Evolutionary conservation across 2,113 vertebrate genomes (phyloP), one percentile per base, ranked within the genome.

Genomic region (Monopterus albus): DNA sequence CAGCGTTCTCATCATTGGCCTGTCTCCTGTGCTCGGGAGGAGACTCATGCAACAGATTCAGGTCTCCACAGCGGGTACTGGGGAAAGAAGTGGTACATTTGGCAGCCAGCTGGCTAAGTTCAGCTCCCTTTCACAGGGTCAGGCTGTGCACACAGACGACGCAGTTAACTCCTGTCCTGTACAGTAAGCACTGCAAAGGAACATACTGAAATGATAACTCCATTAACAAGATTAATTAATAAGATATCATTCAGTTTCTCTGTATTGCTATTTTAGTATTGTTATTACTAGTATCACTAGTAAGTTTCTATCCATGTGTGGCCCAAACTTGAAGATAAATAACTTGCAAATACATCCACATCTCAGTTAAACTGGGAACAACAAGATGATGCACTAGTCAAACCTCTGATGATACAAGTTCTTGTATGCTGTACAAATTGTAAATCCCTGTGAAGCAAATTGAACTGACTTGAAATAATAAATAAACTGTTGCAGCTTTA

Each of bases 61-160:
- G 42, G 58, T 83, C 80, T 90, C 75, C 13, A 42, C 61, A 7
- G 67, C 79, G 50, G 75, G 59, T 56, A 78, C 66, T 47, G 38
- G 65, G 49, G 76, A 72, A 78, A 88, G 79, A 23, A 55, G 58
- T 10, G 64, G 43, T 81, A 87, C 88, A 92, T 92, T 88, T 92
- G 92, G 86, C 80, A 69, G 83, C 85, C 92, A 93, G 88, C 90
- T 91, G 92, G 81, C 76, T 70, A 17, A 21, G 45, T 64, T 76
- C 73, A 69, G 74, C 64, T 84, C 63, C 28, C 20, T 75, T 82
- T 74, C 75, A 82, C 53, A 56, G 71, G 79, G 80, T 74, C 70
- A 50, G 83, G 60, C 71, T 71, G 20, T 7, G 26, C 65, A 87
- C 73, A 78, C 69, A 77, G 63, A 75, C 70, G 64, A 74, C 66